These are phyloP conservation scores for Drosophila saltans DNA, from an alignment of 1,140 invertebrate species.

Conservation along the genomic window DNA sequence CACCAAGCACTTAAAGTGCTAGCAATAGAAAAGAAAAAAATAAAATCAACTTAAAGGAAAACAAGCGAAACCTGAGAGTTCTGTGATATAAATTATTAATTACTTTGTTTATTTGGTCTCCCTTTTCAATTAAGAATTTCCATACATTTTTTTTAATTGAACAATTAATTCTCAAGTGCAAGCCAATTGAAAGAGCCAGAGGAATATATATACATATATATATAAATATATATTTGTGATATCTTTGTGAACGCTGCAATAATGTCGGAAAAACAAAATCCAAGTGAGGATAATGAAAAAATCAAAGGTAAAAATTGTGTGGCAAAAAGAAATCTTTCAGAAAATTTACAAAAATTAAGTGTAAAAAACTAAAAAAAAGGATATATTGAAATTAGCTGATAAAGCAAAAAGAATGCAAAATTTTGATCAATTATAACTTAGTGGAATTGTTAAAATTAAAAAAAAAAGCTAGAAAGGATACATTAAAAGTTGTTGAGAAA, in stretches of 20 bases:
- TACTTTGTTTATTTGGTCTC: slow-evolving; percentile 15
- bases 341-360: background rate
- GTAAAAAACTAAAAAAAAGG: background rate
- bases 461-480: too few species aligned
- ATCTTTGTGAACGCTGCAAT: slow-evolving; percentile 7
- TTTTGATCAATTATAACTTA: too few species aligned
- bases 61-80: slow-evolving; percentile 18
- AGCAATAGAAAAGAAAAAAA: slow-evolving; percentile 5
- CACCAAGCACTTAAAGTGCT: slow-evolving; percentile 27
- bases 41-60: slow-evolving; percentile 11
- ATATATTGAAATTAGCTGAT: background rate
- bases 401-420: too few species aligned
- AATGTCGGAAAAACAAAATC: slow-evolving; percentile 44
- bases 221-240: slow-evolving; percentile 26
- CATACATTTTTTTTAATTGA: slow-evolving; percentile 36
- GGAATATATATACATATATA: background rate
- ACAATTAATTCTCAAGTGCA: slow-evolving; percentile 42
- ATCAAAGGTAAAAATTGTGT: slow-evolving; percentile 46
- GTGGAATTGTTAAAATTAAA: too few species aligned
- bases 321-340: background rate
- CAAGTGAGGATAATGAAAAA: slow-evolving; percentile 41
- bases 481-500: too few species aligned
- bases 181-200: slow-evolving; percentile 19
- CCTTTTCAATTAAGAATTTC: slow-evolving; percentile 32
- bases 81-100: slow-evolving; percentile 14